A percentile compares a stretch with the other conserved stretches of the same genome.
These are phyloP conservation scores for Melanotaenia parkinsoni DNA, from an alignment of 2,797 vertebrate genomes.

Conservation along the genomic window DNA sequence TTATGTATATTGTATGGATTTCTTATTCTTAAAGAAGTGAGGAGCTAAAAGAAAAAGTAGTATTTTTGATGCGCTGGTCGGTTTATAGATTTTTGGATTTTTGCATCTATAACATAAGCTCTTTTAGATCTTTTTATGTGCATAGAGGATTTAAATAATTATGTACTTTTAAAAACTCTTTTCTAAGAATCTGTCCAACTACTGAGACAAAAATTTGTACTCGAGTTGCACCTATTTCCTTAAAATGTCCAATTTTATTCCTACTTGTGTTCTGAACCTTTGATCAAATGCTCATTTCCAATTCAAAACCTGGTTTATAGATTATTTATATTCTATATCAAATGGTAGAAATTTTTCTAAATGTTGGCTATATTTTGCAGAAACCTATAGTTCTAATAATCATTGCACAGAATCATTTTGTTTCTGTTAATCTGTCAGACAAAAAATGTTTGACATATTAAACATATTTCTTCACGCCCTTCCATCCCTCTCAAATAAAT, in stretches of 20 bases:
- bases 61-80: background rate
- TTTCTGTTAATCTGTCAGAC: background rate
- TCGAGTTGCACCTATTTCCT: background rate
- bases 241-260: background rate
- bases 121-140: background rate
- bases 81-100: background rate
- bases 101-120: background rate
- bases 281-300: background rate
- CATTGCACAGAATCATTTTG: background rate
- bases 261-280: background rate
- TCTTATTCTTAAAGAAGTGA: background rate
- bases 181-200: background rate
- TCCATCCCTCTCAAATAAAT: constrained; percentile 44
- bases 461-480: background rate
- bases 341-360: background rate
- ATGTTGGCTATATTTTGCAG: background rate
- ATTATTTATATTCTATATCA: background rate
- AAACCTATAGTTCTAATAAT: background rate
- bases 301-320: background rate
- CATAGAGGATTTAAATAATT: background rate
- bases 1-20: background rate
- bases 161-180: background rate
- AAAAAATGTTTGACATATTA: background rate
- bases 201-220: background rate
- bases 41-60: background rate